A percentile compares a stretch with the other conserved stretches of the same genome.
These are phyloP conservation scores for Salvelinus alpinus DNA, from an alignment of 2,113 vertebrate species.

Conservation along the genomic window DNA sequence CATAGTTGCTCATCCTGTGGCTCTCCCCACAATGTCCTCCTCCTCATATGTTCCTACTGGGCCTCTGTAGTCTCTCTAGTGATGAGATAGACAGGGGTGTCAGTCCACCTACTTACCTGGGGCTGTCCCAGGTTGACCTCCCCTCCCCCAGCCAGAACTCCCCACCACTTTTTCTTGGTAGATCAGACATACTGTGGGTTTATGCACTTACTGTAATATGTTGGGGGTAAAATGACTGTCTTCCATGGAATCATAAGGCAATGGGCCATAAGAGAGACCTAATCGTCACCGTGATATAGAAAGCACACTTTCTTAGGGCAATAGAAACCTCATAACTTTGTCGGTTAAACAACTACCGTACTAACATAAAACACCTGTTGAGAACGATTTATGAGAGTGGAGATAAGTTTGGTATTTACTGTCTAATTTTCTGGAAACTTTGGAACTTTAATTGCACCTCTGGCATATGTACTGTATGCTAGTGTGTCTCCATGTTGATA, in stretches of 20 bases:
- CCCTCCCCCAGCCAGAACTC: neutral
- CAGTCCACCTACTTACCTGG: neutral
- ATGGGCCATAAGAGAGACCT: neutral
- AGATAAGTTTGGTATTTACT: constrained; percentile 45
- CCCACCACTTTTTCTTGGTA: neutral
- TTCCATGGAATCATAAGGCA: neutral
- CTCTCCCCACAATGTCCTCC: neutral
- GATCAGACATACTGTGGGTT: neutral
- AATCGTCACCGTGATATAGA: neutral
- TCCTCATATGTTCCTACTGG: neutral
- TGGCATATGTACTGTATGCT: no score
- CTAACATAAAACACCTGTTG: constrained; percentile 5
- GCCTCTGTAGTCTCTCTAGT: neutral
- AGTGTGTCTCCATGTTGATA: no score
- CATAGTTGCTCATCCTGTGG: neutral
- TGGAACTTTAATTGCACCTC: neutral
- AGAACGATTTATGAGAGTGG: constrained; percentile 13
- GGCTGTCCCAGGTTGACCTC: neutral
- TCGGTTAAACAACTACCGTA: neutral
- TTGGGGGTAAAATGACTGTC: neutral
- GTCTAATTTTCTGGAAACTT: constrained; percentile 6
- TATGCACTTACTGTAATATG: constrained; percentile 2
- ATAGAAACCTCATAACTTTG: constrained; percentile 11
- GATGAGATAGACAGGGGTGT: constrained; percentile 7
- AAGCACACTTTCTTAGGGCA: neutral